Percentiles rank a stretch among this genome's conserved stretches.
phyloP scores from a whole-genome alignment of 2,888 invertebrate genomes.

The Nezara viridula region DNA sequence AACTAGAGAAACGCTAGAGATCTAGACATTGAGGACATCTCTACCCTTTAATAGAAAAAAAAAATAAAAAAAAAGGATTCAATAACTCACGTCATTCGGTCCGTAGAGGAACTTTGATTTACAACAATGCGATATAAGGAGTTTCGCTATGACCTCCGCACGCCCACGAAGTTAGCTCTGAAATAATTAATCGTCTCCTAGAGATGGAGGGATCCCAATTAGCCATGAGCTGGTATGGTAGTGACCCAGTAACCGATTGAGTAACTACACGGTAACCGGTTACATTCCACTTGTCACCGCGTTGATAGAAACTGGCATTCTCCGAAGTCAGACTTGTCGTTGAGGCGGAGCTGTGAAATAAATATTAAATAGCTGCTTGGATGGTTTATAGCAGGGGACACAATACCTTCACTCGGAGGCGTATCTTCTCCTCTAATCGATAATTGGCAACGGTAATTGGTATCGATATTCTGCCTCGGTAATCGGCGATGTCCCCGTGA shows the following conservation, averaged over 20 bases:
- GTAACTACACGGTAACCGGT: not conserved
- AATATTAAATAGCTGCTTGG: conserved; percentile 23
- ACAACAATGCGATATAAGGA: not conserved
- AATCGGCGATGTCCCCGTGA: not conserved
- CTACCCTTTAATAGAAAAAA: not conserved
- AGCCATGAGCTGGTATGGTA: not conserved
- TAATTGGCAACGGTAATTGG: conserved; percentile 37
- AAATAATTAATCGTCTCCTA: conserved; percentile 26
- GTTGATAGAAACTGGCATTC: not conserved
- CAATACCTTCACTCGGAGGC: not conserved
- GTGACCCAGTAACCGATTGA: conserved; percentile 20
- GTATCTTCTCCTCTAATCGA: conserved; percentile 33
- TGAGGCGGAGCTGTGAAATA: not conserved
- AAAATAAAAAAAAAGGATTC: not conserved
- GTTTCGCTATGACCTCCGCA: not conserved
- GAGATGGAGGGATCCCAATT: not conserved
- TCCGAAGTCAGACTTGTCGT: not conserved
- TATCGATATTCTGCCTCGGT: conserved; percentile 21
- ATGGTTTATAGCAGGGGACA: not conserved
- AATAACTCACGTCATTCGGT: not conserved
- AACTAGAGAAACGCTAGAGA: not conserved
- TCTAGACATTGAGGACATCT: not conserved
- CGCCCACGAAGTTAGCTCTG: not conserved
- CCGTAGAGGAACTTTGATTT: not conserved
- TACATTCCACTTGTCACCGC: not conserved